Evolutionary conservation across 2,797 vertebrate species (phyloP), one percentile per base, ranked within the genome.

Genomic region (Chelidonichthys spinosus): DNA sequence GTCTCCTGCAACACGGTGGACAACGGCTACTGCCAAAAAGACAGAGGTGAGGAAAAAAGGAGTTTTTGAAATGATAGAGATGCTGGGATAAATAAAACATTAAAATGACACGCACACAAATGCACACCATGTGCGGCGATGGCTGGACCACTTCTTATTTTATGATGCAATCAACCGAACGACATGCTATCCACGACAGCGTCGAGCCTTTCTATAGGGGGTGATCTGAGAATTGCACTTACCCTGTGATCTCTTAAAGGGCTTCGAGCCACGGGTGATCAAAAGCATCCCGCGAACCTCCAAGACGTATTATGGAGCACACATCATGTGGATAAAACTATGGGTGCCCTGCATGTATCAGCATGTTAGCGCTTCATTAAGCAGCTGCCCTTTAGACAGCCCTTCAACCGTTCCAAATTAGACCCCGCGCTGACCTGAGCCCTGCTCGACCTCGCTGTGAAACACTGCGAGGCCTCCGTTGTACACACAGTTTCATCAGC

Each of bases 181-280:
- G 6, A 11, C 53, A 33, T 59, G 44, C 53, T 32, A 37, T 52
- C 47, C 64, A 56, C 62, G 49, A 8, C 46, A 43, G 52, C 42
- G 43, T 40, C 44, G 75, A 15, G 52, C 32, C 52, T 11, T 11
- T 64, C 40, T 25, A 59, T 52, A 58, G 59, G 82, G 52, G 72
- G 67, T 55, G 82, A 77, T 85, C 76, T 82, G 53, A 81, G 77
- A 42, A 43, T 55, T 9, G 63, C 13, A 58, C 52, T 58, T 58
- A 49, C 59, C 42, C 79, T 85, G 66, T 86, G 85, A 86, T 86
- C 81, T 87, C 81, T 68, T 53, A 68, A 43, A 74, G 73, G 67
- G 78, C 40, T 67, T 36, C 53, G 54, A 72, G 43, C 81, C 13
- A 15, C 3, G 1, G 67, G 76, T 53, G 84, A 89, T 88, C 83